Evolutionary conservation across 2,888 invertebrate species (phyloP), one percentile per base, ranked within the genome.

Genomic region (Lysandra bellargus): DNA sequence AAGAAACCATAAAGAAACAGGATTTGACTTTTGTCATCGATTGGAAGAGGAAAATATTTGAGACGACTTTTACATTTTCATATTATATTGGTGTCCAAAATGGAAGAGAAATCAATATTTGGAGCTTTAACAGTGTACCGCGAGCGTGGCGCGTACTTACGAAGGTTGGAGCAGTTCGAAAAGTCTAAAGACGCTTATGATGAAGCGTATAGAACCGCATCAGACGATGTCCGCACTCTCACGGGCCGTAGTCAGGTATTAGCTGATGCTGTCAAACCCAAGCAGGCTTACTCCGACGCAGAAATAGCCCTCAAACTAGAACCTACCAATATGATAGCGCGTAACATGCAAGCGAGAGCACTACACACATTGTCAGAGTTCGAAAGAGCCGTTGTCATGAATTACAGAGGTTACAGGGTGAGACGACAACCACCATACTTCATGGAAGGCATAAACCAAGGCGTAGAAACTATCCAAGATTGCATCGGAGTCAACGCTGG

Each of bases 331-430:
- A 93, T 94, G 92, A 89, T 87, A 37, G 94, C 94, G 1, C 88
- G 89, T 33, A 92, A 92, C 82, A 92, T 93, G 93, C 93, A 94
- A 83, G 88, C 93, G 1, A 89, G 92, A 1, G 94, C 94, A 23
- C 87, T 93, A 88, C 94, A 94, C 82, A 91, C 93, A 14, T 91
- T 94, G 92, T 91, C 92, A 0, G 93, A 94, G 82, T 94, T 94
- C 80, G 94, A 94, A 80, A 87, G 90, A 61, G 92, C 93, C 1
- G 90, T 94, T 2, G 91, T 94, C n/a, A 92, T 92, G 89, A 94
- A 93, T 83, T 91, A 85, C 80, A 89, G 94, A 4, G 94, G 94
- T 1, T 83, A 88, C 0, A 86, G 91, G 37, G 80, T 82, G 49
- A 89, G 94, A 12, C 86, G 87, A 4, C 91, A 93, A 81, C 94